Evolutionary conservation across 2,797 vertebrate genomes (phyloP).

Genomic region (Chelmon rostratus): DNA sequence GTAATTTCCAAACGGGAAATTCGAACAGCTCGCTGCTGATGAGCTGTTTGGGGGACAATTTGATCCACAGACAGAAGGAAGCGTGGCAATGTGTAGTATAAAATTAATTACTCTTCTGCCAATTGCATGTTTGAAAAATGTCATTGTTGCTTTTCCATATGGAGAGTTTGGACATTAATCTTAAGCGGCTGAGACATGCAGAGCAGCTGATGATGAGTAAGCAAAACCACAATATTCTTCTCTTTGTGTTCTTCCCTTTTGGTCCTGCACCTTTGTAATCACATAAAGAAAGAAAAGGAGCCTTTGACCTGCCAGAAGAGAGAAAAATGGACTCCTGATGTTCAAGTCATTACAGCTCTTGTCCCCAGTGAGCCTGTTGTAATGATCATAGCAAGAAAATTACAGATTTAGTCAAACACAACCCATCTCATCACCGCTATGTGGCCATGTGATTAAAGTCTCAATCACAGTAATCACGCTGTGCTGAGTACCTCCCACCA

Average conservation of each 20-base stretch:
- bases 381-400: slow-evolving; percentile 26
- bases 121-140: slow-evolving; percentile 43
- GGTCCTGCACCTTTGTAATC: background rate
- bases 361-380: slow-evolving; percentile 3
- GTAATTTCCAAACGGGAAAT: slow-evolving; percentile 56
- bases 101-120: slow-evolving; percentile 56
- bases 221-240: background rate
- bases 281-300: slow-evolving; percentile 4
- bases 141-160: slow-evolving; percentile 28
- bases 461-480: slow-evolving; percentile 22
- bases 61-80: slow-evolving; percentile 51
- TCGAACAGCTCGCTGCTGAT: slow-evolving; percentile 47
- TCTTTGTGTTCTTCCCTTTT: background rate
- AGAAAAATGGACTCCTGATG: slow-evolving; percentile 8
- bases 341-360: slow-evolving; percentile 17
- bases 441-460: slow-evolving; percentile 31
- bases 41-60: slow-evolving; percentile 57
- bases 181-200: background rate
- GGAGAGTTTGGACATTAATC: slow-evolving; percentile 30
- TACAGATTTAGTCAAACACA: slow-evolving; percentile 16
- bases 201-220: background rate
- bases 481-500: background rate
- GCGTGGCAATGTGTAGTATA: slow-evolving; percentile 40
- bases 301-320: background rate
- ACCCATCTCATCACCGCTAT: slow-evolving; percentile 13